phyloP scores from a whole-genome alignment of 2,113 vertebrate genomes.

The Chlamydotis undulata region DNA sequence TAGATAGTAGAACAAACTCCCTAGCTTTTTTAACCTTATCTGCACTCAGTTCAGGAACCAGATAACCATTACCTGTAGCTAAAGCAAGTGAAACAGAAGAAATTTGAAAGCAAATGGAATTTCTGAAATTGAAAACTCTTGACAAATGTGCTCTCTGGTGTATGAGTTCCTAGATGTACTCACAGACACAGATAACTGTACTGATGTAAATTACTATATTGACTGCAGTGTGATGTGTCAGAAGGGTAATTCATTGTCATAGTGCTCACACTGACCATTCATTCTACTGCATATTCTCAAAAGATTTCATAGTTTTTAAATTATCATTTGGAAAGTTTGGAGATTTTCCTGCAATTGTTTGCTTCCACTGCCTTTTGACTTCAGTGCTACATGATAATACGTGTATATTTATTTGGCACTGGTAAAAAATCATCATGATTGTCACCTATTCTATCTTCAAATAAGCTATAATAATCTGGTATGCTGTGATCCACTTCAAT shows the following conservation, averaged over 20 bases:
- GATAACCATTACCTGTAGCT: neutral
- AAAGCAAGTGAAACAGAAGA: neutral
- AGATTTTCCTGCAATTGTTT: neutral
- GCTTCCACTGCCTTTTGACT: neutral
- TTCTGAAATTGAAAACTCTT: neutral
- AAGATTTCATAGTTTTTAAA: neutral
- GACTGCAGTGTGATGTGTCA: neutral
- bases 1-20: neutral
- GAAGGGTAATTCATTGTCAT: neutral
- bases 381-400: neutral
- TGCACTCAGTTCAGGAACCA: neutral
- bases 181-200: neutral
- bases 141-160: neutral
- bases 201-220: neutral
- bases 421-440: neutral
- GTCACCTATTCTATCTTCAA: neutral
- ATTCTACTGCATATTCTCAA: neutral
- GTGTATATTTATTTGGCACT: neutral
- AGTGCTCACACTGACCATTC: neutral
- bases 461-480: neutral
- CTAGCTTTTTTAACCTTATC: neutral
- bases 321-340: neutral
- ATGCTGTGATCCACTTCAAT: neutral
- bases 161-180: neutral
- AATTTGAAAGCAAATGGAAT: neutral